phyloP scores from a whole-genome alignment of 2,797 vertebrate species.

The Xenentodon cancila region DNA sequence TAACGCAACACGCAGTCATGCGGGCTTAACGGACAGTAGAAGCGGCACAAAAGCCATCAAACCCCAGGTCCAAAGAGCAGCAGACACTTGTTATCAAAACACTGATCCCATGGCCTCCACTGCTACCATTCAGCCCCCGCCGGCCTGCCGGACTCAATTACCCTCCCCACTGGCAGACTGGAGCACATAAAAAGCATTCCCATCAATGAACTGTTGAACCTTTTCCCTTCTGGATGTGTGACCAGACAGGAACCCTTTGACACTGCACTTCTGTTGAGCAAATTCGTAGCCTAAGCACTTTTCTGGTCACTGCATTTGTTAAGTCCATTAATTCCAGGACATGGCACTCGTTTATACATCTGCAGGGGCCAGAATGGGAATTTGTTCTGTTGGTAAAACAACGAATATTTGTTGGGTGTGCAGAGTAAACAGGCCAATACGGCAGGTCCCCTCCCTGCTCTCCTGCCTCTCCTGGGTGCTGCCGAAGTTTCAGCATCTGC shows the following conservation, averaged over 20 bases:
- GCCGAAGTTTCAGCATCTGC: constrained; percentile 20
- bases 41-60: constrained; percentile 80
- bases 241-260: constrained; percentile 85
- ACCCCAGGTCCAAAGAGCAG: constrained; percentile 74
- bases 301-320: constrained; percentile 83
- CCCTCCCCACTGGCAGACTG: constrained; percentile 77
- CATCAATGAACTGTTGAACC: constrained; percentile 85
- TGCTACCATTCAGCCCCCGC: constrained; percentile 74
- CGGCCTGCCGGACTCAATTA: constrained; percentile 77
- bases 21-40: constrained; percentile 72
- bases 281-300: constrained; percentile 83
- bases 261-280: constrained; percentile 83
- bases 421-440: constrained; percentile 78
- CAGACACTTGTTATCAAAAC: constrained; percentile 87
- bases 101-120: constrained; percentile 78
- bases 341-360: constrained; percentile 81
- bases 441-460: constrained; percentile 61
- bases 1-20: constrained; percentile 76
- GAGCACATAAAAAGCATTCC: constrained; percentile 86
- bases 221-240: constrained; percentile 79
- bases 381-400: constrained; percentile 87
- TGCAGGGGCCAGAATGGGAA: constrained; percentile 81
- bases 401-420: constrained; percentile 80
- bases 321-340: constrained; percentile 86
- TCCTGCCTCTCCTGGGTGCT: constrained; percentile 43